phyloP scores from a whole-genome alignment of 2,113 vertebrate species.

The Microcebus griseorufus region DNA sequence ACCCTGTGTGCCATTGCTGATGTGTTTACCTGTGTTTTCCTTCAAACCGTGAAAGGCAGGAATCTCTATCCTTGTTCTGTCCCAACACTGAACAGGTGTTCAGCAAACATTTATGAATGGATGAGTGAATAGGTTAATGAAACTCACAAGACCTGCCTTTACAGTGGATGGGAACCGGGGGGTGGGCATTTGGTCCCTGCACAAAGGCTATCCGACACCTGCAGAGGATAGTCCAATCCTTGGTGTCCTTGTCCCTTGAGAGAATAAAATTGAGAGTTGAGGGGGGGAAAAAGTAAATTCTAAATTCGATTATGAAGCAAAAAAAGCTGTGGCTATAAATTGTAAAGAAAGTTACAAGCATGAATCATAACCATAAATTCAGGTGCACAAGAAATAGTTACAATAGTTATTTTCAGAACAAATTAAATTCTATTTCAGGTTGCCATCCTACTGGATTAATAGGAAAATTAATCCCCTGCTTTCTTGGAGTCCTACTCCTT shows the following conservation, averaged over 20 bases:
- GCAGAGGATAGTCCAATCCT: too few species aligned
- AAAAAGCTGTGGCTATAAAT: background rate
- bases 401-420: background rate
- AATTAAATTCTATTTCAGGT: background rate
- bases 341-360: background rate
- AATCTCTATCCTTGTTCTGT: too few species aligned
- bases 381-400: background rate
- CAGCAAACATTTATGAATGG: accelerated
- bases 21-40: background rate
- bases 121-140: accelerated
- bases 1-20: accelerated
- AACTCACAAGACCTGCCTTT: accelerated
- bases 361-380: background rate
- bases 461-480: background rate
- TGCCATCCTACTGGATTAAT: background rate
- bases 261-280: too few species aligned
- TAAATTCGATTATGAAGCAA: conserved; percentile 31
- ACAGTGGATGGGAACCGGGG: accelerated
- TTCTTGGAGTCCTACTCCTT: background rate
- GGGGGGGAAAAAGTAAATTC: background rate
- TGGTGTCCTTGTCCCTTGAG: too few species aligned
- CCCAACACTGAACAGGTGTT: background rate
- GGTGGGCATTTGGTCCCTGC: accelerated
- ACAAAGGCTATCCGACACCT: accelerated
- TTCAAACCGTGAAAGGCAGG: accelerated